A percentile compares a stretch with the other conserved stretches of the same genome.
Evolutionary conservation across 2,888 invertebrate genomes (phyloP).

Genomic region (Drosophila borborema): DNA sequence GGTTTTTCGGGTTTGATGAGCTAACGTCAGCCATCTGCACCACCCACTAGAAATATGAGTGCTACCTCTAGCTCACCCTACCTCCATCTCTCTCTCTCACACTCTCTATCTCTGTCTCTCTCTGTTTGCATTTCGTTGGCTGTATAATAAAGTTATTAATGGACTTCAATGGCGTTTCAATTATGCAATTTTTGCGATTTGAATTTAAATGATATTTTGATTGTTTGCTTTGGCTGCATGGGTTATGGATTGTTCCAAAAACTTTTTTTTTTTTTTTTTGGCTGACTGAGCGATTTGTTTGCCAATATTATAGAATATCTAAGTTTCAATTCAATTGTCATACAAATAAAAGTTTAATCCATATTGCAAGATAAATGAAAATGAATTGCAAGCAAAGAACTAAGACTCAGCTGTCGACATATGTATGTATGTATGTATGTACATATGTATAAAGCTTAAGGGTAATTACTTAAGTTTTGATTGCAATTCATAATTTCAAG

Average conservation of each 20-base stretch:
- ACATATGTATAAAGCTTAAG: too few relatives aligned
- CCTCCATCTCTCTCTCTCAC: neutral
- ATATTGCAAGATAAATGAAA: slow-evolving; percentile 6
- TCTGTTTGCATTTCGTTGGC: slow-evolving; percentile 56
- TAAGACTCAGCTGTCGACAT: neutral
- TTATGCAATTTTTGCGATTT: slow-evolving; percentile 79
- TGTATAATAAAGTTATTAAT: slow-evolving; percentile 78
- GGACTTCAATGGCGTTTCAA: slow-evolving; percentile 78
- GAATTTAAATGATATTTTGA: slow-evolving; percentile 77
- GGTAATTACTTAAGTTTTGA: too few relatives aligned
- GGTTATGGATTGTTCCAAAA: slow-evolving; percentile 16
- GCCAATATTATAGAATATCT: slow-evolving; percentile 20
- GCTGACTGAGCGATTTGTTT: slow-evolving; percentile 34
- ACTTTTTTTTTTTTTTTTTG: slow-evolving; percentile 34
- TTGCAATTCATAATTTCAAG: too few relatives aligned
- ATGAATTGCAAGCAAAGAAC: neutral
- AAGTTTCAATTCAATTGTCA: slow-evolving; percentile 20
- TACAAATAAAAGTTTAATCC: slow-evolving; percentile 7
- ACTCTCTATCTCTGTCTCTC: neutral
- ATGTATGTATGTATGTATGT: too few relatives aligned
- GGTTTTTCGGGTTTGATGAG: slow-evolving; percentile 78
- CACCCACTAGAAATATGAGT: slow-evolving; percentile 44
- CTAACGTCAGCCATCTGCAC: slow-evolving; percentile 62
- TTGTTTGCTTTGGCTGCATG: slow-evolving; percentile 56
- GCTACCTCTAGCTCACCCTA: slow-evolving; percentile 9